Percentiles rank a stretch among this genome's conserved stretches.
Conservation (phyloP, 2,888 invertebrate genomes). For the Zaprionus lineosus region DNA sequence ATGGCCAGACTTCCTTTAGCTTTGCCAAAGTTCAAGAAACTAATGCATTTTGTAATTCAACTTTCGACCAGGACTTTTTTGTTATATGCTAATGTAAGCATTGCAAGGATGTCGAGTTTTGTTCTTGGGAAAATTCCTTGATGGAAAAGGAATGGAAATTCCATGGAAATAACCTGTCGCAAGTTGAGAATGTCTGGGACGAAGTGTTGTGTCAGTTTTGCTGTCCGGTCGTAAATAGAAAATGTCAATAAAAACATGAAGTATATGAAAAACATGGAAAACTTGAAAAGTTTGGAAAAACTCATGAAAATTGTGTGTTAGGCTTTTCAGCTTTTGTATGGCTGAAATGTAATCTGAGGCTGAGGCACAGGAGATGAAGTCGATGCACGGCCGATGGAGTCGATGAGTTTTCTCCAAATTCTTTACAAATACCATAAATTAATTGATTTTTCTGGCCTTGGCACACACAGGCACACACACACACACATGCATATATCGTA, state of each 20-base stretch:
- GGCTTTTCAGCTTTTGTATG: slow-evolving; percentile 10
- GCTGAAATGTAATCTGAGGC: background rate
- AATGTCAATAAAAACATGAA: slow-evolving; percentile 63
- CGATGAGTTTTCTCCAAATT: slow-evolving; percentile 22
- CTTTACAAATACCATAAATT: slow-evolving; percentile 59
- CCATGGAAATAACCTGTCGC: slow-evolving; percentile 52
- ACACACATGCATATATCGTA: background rate
- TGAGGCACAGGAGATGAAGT: background rate
- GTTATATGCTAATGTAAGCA: slow-evolving; percentile 40
- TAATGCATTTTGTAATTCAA: too few species aligned
- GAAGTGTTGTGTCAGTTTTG: slow-evolving; percentile 8
- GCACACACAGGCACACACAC: slow-evolving; percentile 2
- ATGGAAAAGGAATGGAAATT: slow-evolving; percentile 12
- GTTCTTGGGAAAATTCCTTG: background rate
- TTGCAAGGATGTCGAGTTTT: slow-evolving; percentile 29
- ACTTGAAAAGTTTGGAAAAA: too few species aligned
- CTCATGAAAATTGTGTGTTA: too few species aligned
- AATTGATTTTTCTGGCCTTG: slow-evolving; percentile 73
- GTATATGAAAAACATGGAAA: slow-evolving; percentile 22
- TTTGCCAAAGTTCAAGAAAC: too few species aligned
- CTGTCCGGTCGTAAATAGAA: slow-evolving; percentile 57
- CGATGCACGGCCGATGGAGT: too few species aligned
- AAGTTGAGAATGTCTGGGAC: slow-evolving; percentile 12
- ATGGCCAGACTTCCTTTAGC: too few species aligned
- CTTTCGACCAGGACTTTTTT: too few species aligned